Evolutionary conservation across 2,888 invertebrate species (phyloP).

Genomic region (Drosophila tanythrix): DNA sequence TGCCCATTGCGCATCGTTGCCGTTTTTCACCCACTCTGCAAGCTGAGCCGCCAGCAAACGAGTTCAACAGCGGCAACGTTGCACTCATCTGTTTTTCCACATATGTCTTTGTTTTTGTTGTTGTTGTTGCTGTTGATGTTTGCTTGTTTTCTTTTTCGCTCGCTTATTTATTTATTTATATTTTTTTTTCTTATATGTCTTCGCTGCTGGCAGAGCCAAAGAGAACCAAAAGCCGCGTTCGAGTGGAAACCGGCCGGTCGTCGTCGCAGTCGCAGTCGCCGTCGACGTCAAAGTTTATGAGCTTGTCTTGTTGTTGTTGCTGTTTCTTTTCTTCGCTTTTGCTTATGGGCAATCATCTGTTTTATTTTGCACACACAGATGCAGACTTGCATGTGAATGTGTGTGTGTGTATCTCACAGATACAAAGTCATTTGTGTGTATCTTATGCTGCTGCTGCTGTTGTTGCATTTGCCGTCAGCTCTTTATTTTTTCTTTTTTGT

Average conservation of each 20-base stretch:
- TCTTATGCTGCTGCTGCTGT: constrained; percentile 70
- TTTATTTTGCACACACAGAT: constrained; percentile 70
- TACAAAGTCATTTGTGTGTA: constrained; percentile 65
- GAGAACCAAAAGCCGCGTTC: constrained; percentile 54
- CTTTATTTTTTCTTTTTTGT: constrained; percentile 56
- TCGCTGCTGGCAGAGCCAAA: constrained; percentile 48
- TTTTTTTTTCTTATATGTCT: constrained; percentile 57
- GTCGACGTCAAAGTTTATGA: constrained; percentile 39
- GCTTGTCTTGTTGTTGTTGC: constrained; percentile 36
- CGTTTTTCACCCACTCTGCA: constrained; percentile 65
- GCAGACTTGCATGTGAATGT: constrained; percentile 30
- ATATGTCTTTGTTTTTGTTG: constrained; percentile 37
- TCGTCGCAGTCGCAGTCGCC: constrained; percentile 5
- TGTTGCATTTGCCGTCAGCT: constrained; percentile 71
- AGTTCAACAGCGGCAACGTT: constrained; percentile 64
- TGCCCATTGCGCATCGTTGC: constrained; percentile 70
- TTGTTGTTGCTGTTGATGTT: constrained; percentile 63
- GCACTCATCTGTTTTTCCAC: constrained; percentile 72
- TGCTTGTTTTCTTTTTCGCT: constrained; percentile 68
- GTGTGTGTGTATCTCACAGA: constrained; percentile 26
- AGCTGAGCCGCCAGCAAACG: constrained; percentile 58
- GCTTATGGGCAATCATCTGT: constrained; percentile 80
- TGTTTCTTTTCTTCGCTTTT: constrained; percentile 59
- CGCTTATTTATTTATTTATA: constrained; percentile 70
- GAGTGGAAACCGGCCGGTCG: constrained; percentile 65